These are phyloP conservation scores for Hecatera dysodea DNA, from an alignment of 2,888 invertebrate genomes.

Conservation along the genomic window DNA sequence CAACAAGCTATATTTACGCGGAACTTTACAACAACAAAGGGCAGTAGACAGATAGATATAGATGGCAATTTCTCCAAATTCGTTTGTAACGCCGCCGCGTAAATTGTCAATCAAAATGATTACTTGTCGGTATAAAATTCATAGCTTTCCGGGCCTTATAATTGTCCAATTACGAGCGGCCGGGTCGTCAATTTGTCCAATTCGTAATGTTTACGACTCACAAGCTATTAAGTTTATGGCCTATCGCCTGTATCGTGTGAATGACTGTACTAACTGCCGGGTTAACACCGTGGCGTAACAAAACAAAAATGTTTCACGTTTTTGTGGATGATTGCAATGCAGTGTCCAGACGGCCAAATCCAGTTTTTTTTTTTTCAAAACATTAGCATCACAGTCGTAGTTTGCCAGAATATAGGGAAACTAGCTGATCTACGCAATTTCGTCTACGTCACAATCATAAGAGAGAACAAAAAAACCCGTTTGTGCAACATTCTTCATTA, in stretches of 20 bases:
- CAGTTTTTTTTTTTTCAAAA: no score
- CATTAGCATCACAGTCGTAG: no score
- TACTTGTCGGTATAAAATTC: slow-evolving; percentile 51
- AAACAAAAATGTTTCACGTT: not conserved
- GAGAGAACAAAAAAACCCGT: no score
- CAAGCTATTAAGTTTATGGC: slow-evolving; percentile 58
- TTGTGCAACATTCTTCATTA: no score
- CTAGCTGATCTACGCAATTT: no score
- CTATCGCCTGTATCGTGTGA: slow-evolving; percentile 66
- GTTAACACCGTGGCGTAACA: slow-evolving; percentile 25
- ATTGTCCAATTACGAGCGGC: slow-evolving; percentile 61
- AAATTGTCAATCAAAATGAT: slow-evolving; percentile 56
- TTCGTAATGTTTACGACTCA: slow-evolving; percentile 60
- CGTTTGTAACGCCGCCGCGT: slow-evolving; percentile 20
- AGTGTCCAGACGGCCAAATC: not conserved
- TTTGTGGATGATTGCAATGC: not conserved
- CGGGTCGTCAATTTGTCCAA: slow-evolving; percentile 61
- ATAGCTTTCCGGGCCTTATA: slow-evolving; percentile 51
- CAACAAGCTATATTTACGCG: no score
- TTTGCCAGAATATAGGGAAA: no score
- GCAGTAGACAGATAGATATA: not conserved
- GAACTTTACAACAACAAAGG: not conserved
- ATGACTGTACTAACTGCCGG: slow-evolving; percentile 43
- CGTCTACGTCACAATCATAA: no score
- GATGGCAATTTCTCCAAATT: slow-evolving; percentile 1